These are phyloP conservation scores for Hycleus cichorii DNA, from an alignment of 1,140 invertebrate species.

Conservation along the genomic window DNA sequence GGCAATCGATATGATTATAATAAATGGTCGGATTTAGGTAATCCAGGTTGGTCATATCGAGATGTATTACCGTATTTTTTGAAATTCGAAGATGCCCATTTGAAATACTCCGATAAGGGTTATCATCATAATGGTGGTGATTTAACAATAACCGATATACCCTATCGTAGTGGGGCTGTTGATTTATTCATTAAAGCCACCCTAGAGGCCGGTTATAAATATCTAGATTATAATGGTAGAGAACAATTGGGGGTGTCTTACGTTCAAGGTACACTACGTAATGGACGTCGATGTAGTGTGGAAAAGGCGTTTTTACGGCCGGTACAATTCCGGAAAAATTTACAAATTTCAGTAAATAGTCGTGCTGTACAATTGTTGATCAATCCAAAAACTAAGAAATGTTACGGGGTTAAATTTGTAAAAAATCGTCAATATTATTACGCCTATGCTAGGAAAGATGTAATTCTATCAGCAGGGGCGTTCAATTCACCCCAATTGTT, in stretches of 20 bases:
- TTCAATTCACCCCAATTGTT: slow-evolving; percentile 74
- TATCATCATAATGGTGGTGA: slow-evolving; percentile 44
- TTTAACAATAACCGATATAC: slow-evolving; percentile 40
- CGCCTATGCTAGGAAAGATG: slow-evolving; percentile 72
- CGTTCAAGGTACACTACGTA: slow-evolving; percentile 68
- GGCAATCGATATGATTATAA: slow-evolving; percentile 61
- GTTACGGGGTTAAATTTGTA: slow-evolving; percentile 57
- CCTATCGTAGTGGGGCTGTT: slow-evolving; percentile 52
- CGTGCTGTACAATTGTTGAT: slow-evolving; percentile 78
- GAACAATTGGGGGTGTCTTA: slow-evolving; percentile 84
- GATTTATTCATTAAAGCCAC: slow-evolving; percentile 63
- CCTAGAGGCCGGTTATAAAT: slow-evolving; percentile 61
- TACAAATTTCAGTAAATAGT: slow-evolving; percentile 76
- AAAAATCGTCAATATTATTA: slow-evolving; percentile 46
- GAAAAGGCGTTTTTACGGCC: slow-evolving; percentile 83
- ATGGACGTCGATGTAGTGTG: slow-evolving; percentile 81
- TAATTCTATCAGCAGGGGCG: slow-evolving; percentile 79
- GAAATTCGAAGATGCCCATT: slow-evolving; percentile 61
- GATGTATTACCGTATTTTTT: slow-evolving; percentile 75
- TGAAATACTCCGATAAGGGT: slow-evolving; percentile 35
- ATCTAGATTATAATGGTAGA: slow-evolving; percentile 80
- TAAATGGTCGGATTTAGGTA: slow-evolving; percentile 63
- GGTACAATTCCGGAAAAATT: slow-evolving; percentile 69
- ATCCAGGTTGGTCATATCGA: slow-evolving; percentile 73
- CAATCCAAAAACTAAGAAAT: slow-evolving; percentile 53